Conservation (phyloP, 2,797 vertebrate species). For the Phrynocephalus forsythii region DNA sequence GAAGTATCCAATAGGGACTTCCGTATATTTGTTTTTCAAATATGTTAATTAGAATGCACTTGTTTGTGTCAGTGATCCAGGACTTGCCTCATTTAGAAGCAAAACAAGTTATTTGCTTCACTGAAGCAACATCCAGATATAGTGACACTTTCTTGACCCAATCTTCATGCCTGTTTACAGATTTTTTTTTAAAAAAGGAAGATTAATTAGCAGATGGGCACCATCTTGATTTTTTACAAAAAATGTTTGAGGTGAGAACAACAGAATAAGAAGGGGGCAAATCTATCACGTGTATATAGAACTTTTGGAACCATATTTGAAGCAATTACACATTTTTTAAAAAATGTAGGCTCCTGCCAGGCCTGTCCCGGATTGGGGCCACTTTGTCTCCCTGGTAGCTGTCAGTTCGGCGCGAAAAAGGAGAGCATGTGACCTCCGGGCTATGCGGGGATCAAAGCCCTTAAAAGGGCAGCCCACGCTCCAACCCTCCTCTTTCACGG, state of each 20-base stretch:
- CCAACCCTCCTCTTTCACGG: too few species aligned
- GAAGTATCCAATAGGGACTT: slow-evolving; percentile 44
- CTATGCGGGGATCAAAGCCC: too few species aligned
- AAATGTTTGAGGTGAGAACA: neutral
- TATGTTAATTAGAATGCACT: slow-evolving; percentile 22
- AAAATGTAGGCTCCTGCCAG: neutral
- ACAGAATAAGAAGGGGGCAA: neutral
- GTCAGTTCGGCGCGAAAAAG: too few species aligned
- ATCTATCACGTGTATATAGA: neutral
- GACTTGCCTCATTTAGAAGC: neutral
- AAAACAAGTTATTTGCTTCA: neutral
- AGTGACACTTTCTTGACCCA: neutral
- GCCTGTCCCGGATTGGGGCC: too few species aligned
- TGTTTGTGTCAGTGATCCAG: neutral
- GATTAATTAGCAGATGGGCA: neutral
- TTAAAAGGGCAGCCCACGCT: too few species aligned
- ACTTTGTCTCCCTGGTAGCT: too few species aligned
- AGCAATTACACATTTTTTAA: neutral
- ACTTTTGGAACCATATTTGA: neutral
- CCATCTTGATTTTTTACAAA: neutral
- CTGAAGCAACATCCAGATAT: neutral
- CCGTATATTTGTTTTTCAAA: slow-evolving; percentile 39
- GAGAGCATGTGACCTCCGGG: too few species aligned
- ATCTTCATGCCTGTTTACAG: neutral
- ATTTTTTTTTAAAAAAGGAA: neutral